A percentile compares a stretch with the other conserved stretches of the same genome.
Evolutionary conservation across 1,140 invertebrate genomes (phyloP).

Genomic region (Spodoptera litura): DNA sequence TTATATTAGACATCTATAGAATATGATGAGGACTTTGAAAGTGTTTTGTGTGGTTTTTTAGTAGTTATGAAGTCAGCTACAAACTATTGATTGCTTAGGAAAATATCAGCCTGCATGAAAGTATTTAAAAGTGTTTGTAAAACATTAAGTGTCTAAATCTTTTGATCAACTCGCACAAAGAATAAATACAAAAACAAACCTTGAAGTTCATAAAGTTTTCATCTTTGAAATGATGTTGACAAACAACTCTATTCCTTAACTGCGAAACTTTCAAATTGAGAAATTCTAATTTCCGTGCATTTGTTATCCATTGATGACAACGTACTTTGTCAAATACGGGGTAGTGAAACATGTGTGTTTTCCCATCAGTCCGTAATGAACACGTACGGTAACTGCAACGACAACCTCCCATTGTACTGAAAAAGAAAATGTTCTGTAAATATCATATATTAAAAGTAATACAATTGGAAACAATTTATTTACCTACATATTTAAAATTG

Average conservation of each 20-base stretch:
- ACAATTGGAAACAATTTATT: too few species aligned
- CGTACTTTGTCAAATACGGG: constrained; percentile 86
- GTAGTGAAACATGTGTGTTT: constrained; percentile 87
- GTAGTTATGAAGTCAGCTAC: too few species aligned
- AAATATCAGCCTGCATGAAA: too few species aligned
- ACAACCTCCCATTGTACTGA: constrained; percentile 85
- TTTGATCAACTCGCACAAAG: too few species aligned
- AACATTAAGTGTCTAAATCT: too few species aligned
- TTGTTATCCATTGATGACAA: constrained; percentile 86
- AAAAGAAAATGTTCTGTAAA: not conserved
- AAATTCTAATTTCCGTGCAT: constrained; percentile 84
- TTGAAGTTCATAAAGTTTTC: constrained; percentile 86
- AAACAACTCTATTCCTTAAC: constrained; percentile 87
- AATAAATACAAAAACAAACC: constrained; percentile 56
- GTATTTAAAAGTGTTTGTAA: too few species aligned
- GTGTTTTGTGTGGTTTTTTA: too few species aligned
- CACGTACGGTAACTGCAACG: constrained; percentile 86
- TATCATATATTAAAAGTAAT: too few species aligned
- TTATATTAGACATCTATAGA: too few species aligned
- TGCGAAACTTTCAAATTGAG: constrained; percentile 86
- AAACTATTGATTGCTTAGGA: too few species aligned
- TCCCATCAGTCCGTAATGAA: constrained; percentile 81
- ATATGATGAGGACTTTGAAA: too few species aligned
- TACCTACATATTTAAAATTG: too few species aligned
- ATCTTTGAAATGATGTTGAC: constrained; percentile 87